These are phyloP conservation scores for Anticlea derivata DNA, from an alignment of 2,888 invertebrate genomes.

Conservation along the genomic window DNA sequence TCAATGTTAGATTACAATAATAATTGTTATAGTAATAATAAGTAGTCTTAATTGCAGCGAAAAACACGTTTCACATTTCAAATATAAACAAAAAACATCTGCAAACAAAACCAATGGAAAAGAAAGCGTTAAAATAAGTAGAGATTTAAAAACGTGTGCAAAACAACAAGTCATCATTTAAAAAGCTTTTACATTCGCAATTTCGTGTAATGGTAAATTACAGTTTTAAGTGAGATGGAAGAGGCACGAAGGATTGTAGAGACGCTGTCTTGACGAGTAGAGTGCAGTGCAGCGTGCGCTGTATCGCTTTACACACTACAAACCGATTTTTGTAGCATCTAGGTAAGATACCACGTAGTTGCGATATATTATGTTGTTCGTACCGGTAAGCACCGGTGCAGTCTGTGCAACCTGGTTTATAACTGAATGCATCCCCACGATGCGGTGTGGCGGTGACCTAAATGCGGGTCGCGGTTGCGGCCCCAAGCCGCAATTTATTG, in stretches of 20 bases:
- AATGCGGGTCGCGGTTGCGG: conserved; percentile 60
- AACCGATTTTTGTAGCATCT: conserved; percentile 1
- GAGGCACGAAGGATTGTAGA: conserved; percentile 42
- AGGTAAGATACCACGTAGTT: not conserved
- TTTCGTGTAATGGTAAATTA: conserved; percentile 45
- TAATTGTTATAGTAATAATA: no score
- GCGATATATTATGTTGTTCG: not conserved
- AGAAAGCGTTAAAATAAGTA: conserved; percentile 29
- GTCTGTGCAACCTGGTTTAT: conserved; percentile 12
- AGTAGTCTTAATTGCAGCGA: no score
- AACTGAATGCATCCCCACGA: conserved; percentile 30
- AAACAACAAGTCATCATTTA: conserved; percentile 41
- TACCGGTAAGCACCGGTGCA: conserved; percentile 2
- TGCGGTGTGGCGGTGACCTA: conserved; percentile 52
- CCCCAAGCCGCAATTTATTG: conserved; percentile 67
- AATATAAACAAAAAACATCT: not conserved
- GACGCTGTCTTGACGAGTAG: conserved; percentile 29
- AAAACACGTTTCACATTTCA: no score
- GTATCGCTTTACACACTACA: not conserved
- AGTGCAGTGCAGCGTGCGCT: conserved; percentile 23
- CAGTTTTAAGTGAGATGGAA: conserved; percentile 51
- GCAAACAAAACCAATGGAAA: conserved; percentile 18
- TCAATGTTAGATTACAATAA: no score
- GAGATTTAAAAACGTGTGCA: conserved; percentile 38
- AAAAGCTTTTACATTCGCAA: conserved; percentile 43